Evolutionary conservation across 2,888 invertebrate genomes (phyloP), one percentile per base, ranked within the genome.

Genomic region (Eupithecia insigniata): DNA sequence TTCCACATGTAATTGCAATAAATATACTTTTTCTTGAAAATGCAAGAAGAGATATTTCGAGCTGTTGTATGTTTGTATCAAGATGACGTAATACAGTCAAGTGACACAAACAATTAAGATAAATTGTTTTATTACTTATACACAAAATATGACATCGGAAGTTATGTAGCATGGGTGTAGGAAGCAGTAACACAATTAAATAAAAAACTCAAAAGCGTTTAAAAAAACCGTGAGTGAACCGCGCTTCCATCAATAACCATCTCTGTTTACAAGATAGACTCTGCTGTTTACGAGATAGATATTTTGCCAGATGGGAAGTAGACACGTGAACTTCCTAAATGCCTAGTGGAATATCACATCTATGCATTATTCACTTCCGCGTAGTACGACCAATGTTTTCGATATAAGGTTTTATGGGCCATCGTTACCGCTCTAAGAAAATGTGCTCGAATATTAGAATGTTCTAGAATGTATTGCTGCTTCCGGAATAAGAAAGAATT

Each of bases 351-450:
- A 26, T 70, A 26, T 65, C 73, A 26, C 67, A 65, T 73, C 73
- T 73, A 73, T 18, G 34, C 16, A 3, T 7, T 18, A 68, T n/a
- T 66, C 22, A 5, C 5, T 10, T 16, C 30, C 36, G 18, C 26
- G 28, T 60, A 12, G 78, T 75, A 76, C 65, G 70, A 76, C 77
- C 80, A 83, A 81, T 86, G 87, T 86, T 85, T 85, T 83, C 82
- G 83, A 84, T 71, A 71, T 68, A 51, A 71, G 69, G 70, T 72
- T 78, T 76, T 76, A 78, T 74, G 62, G 66, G 46, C 66, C 65
- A 58, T 68, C 76, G 74, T 73, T 75, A 74, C 69, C 62, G 64
- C 65, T 65, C 66, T 60, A 73, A 76, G 76, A 70, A 72, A 72
- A 72, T 75, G 71, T 72, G 68, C 73, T 70, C 55, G 51, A 75